Evolutionary conservation across 1,140 invertebrate genomes (phyloP).

Genomic region (Diuraphis noxia): DNA sequence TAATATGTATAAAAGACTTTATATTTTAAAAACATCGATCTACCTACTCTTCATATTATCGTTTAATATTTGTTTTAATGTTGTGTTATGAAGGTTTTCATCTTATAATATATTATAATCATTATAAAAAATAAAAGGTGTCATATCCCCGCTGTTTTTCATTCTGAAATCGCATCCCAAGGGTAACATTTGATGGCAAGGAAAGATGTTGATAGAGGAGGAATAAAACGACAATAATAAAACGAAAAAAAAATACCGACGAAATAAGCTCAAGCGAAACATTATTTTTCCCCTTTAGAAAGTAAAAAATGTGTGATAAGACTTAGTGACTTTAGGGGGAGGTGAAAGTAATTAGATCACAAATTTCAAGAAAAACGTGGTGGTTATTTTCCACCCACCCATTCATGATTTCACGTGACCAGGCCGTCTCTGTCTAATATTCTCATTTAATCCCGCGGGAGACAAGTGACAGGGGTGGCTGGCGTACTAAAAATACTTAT

Average conservation of each 20-base stretch:
- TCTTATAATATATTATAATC: constrained; percentile 25
- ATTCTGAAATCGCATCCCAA: constrained; percentile 41
- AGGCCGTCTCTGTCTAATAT: not conserved
- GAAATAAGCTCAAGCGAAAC: constrained; percentile 46
- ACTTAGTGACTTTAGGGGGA: constrained; percentile 32
- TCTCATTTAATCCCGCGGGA: constrained; percentile 40
- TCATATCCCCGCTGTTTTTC: constrained; percentile 40
- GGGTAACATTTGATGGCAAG: constrained; percentile 38
- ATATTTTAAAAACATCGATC: not conserved
- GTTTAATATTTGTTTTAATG: constrained; percentile 37
- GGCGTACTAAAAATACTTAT: constrained; percentile 44
- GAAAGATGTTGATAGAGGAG: constrained; percentile 41
- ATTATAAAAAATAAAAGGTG: constrained; percentile 39
- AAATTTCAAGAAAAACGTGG: constrained; percentile 48
- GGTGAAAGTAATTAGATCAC: constrained; percentile 45
- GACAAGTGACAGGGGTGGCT: constrained; percentile 34
- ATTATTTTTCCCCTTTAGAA: constrained; percentile 39
- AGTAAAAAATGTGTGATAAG: constrained; percentile 42
- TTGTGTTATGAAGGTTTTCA: not conserved
- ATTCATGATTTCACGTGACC: not conserved
- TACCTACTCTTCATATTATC: not conserved
- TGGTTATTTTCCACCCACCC: constrained; percentile 36
- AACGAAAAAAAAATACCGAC: constrained; percentile 33
- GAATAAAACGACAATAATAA: constrained; percentile 47
- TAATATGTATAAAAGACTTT: not conserved